Percentiles rank a stretch among this genome's conserved stretches.
phyloP scores from a whole-genome alignment of 2,888 invertebrate genomes.

The Melinaea menophilus region DNA sequence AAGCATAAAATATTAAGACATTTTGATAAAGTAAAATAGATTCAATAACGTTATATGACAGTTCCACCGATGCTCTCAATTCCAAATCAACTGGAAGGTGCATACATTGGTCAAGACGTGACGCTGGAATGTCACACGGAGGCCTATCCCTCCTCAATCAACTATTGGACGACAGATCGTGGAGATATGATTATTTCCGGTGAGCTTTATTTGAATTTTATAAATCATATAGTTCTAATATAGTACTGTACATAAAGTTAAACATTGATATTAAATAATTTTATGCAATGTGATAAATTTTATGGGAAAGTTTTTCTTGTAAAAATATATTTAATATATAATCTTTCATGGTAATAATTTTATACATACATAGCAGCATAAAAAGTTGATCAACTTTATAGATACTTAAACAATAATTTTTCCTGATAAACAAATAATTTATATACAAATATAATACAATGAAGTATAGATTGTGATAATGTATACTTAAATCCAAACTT shows the following conservation, averaged over 20 bases:
- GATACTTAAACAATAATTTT: too few species aligned
- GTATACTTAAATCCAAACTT: slow-evolving; percentile 14
- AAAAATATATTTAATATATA: too few species aligned
- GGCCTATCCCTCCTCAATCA: slow-evolving; percentile 94
- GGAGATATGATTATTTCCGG: slow-evolving; percentile 97
- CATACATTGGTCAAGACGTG: slow-evolving; percentile 92
- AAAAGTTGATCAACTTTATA: too few species aligned
- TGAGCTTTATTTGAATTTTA: slow-evolving; percentile 62
- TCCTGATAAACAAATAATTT: too few species aligned
- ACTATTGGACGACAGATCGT: slow-evolving; percentile 95
- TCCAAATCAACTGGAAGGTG: slow-evolving; percentile 94
- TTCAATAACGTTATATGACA: slow-evolving; percentile 51
- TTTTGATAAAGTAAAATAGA: too few species aligned
- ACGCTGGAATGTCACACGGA: slow-evolving; percentile 94
- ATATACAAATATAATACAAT: too few species aligned
- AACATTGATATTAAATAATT: neutral
- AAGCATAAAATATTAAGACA: too few species aligned
- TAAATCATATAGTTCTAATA: neutral
- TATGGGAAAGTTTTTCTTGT: too few species aligned
- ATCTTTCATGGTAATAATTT: too few species aligned
- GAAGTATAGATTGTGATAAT: neutral
- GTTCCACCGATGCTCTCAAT: slow-evolving; percentile 97
- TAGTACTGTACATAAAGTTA: slow-evolving; percentile 4
- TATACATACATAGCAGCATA: too few species aligned
- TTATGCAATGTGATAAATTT: too few species aligned